phyloP scores from a whole-genome alignment of 1,140 invertebrate species.

The Aradophagus sp. region DNA sequence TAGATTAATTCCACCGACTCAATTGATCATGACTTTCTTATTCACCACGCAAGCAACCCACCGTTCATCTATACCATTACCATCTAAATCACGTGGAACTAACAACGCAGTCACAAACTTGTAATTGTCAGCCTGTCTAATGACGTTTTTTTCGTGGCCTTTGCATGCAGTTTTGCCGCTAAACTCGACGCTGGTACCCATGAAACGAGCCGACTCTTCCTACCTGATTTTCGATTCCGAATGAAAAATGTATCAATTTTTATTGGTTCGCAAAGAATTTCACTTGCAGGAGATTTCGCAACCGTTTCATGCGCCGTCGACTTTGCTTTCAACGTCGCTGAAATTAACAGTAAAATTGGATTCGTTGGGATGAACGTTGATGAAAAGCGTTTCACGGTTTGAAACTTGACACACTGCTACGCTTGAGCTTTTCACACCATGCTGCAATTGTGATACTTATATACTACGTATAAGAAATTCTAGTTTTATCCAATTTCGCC shows the following conservation, averaged over 20 bases:
- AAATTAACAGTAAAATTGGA: conserved; percentile 28
- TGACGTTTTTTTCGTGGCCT: no score
- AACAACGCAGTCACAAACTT: no score
- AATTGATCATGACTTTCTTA: no score
- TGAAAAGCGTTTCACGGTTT: conserved; percentile 36
- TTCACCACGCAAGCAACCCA: no score
- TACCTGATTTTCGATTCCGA: conserved; percentile 3
- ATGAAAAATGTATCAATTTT: conserved; percentile 39
- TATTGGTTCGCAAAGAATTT: conserved; percentile 15
- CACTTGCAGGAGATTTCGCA: conserved; percentile 7
- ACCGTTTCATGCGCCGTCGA: conserved; percentile 23
- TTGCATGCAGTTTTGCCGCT: no score
- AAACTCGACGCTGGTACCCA: conserved; percentile 5
- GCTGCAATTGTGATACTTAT: conserved; percentile 46
- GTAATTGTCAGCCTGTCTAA: not conserved
- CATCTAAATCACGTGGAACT: no score
- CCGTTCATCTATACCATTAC: no score
- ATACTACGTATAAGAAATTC: no score
- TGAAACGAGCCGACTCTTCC: conserved; percentile 12
- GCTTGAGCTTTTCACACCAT: conserved; percentile 39
- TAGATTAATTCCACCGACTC: no score
- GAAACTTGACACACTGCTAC: conserved; percentile 19
- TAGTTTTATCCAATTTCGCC: conserved; percentile 13
- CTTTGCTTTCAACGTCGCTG: conserved; percentile 21
- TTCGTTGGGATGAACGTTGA: conserved; percentile 27